Evolutionary conservation across 2,888 invertebrate species (phyloP).

Genomic region (Tetropium fuscum): DNA sequence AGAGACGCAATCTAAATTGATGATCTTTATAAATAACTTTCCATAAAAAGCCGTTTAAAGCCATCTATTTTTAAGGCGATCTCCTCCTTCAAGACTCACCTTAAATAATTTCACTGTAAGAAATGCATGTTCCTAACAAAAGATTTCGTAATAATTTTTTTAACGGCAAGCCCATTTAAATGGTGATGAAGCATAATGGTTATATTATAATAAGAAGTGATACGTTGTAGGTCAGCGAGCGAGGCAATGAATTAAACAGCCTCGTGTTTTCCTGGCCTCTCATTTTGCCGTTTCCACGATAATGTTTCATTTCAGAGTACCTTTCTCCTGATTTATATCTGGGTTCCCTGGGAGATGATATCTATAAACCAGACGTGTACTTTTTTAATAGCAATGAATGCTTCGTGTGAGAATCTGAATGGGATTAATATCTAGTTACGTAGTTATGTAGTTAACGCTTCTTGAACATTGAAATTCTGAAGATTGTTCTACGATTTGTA

Average conservation of each 20-base stretch:
- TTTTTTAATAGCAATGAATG: conserved; percentile 18
- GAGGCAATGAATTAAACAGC: conserved; percentile 13
- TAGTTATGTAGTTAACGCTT: conserved; percentile 11
- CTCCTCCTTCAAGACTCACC: not conserved
- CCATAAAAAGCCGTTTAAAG: not conserved
- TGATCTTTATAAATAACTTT: not conserved
- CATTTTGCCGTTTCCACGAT: conserved; percentile 12
- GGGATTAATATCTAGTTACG: conserved; percentile 7
- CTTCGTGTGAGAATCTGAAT: conserved; percentile 27
- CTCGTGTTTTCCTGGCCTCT: conserved; percentile 6
- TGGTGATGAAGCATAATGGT: not conserved
- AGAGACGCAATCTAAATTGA: not conserved
- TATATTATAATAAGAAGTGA: conserved; percentile 4
- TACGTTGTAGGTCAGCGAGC: not conserved
- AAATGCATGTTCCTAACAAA: conserved; percentile 7
- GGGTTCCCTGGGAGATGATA: conserved; percentile 22
- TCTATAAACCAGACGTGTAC: conserved; percentile 18
- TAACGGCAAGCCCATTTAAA: conserved; percentile 4
- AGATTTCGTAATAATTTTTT: conserved; percentile 14
- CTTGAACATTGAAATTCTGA: conserved; percentile 3
- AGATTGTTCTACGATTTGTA: not conserved
- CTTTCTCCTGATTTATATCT: conserved; percentile 28
- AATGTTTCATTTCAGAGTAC: conserved; percentile 15
- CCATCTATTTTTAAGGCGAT: conserved; percentile 3
- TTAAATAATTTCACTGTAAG: not conserved